These are phyloP conservation scores for Caerostris extrusa DNA, from an alignment of 1,140 invertebrate species.

Conservation along the genomic window DNA sequence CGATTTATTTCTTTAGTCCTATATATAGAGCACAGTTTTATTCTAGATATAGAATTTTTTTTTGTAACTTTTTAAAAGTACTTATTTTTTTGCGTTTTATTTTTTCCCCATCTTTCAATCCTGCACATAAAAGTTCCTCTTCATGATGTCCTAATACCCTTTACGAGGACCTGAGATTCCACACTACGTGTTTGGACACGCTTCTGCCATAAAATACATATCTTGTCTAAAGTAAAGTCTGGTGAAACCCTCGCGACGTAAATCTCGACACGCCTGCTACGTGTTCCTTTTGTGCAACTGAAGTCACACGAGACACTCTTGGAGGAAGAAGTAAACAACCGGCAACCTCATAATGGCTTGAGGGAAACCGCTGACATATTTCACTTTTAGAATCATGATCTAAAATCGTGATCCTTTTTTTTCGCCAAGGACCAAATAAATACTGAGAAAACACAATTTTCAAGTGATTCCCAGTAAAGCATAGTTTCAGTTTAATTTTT, in stretches of 20 bases:
- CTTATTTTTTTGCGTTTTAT: background rate
- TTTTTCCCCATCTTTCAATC: background rate
- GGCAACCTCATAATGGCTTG: background rate
- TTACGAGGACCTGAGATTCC: constrained; percentile 8
- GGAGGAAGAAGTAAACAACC: background rate
- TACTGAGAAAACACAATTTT: too few species aligned
- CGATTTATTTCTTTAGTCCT: too few species aligned
- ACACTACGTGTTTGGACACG: background rate
- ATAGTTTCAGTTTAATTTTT: too few species aligned
- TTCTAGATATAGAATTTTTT: too few species aligned
- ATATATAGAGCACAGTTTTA: too few species aligned
- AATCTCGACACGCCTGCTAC: background rate
- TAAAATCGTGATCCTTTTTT: too few species aligned
- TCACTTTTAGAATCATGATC: background rate
- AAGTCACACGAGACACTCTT: background rate
- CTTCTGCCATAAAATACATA: constrained; percentile 11
- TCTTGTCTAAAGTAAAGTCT: constrained; percentile 26
- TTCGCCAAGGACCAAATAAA: too few species aligned
- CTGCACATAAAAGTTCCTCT: background rate
- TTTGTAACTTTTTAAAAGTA: background rate
- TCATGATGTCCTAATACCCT: background rate
- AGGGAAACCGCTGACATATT: background rate
- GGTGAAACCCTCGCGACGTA: background rate
- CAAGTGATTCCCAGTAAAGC: too few species aligned
- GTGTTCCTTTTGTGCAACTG: constrained; percentile 6